These are phyloP conservation scores for Sinella curviseta DNA, from an alignment of 1,140 invertebrate genomes.

Conservation along the genomic window DNA sequence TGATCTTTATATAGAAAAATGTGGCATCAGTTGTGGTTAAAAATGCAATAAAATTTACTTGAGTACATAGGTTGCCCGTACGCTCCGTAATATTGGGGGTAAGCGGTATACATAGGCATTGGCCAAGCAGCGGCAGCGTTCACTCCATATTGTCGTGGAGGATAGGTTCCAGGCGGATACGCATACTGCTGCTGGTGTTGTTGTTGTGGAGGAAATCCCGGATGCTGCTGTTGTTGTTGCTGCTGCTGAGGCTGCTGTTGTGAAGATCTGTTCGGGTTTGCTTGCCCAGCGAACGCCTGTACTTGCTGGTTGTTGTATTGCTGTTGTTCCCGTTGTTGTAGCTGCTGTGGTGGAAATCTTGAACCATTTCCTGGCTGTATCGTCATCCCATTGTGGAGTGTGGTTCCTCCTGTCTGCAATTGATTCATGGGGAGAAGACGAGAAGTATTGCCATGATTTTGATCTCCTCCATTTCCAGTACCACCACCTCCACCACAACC, in stretches of 20 bases:
- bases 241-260: no score
- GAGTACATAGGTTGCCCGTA: not conserved
- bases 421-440: constrained; percentile 1
- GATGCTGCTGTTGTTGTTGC: not conserved
- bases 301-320: not conserved
- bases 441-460: not conserved
- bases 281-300: not conserved
- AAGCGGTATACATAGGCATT: constrained; percentile 13
- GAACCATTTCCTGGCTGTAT: not conserved
- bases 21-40: not conserved
- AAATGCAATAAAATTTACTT: constrained; percentile 17
- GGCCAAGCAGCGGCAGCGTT: not conserved
- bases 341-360: not conserved
- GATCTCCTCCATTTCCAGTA: no score
- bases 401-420: not conserved
- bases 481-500: not conserved
- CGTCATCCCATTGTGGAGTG: not conserved
- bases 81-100: not conserved
- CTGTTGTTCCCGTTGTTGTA: not conserved
- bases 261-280: not conserved
- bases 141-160: not conserved
- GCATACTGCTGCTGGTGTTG: not conserved
- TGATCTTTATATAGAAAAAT: no score
- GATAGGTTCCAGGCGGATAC: not conserved
- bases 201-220: not conserved